Percentiles rank a stretch among this genome's conserved stretches.
These are phyloP conservation scores for Tigriopus californicus DNA, from an alignment of 2,888 invertebrate genomes.

Conservation along the genomic window DNA sequence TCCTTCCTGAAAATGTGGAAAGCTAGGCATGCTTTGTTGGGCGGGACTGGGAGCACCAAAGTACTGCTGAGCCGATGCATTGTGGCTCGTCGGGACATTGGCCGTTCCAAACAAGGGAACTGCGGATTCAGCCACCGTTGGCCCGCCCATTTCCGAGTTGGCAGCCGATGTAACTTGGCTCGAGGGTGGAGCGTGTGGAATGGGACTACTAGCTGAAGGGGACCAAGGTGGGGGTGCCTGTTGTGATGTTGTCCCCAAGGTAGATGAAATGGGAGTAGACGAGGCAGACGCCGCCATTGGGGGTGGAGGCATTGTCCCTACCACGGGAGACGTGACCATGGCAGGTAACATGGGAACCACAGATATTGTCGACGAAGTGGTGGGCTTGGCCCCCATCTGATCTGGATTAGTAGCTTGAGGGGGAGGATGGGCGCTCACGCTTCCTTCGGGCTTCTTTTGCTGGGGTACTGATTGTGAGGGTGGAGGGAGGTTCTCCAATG, in stretches of 20 bases:
- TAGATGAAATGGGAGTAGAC: background rate
- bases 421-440: background rate
- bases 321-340: slow-evolving; percentile 7
- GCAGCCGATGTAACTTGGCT: background rate
- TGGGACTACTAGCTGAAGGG: background rate
- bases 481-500: slow-evolving; percentile 27
- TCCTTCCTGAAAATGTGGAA: too few species aligned
- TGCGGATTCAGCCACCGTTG: background rate
- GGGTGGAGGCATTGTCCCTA: slow-evolving; percentile 3
- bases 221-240: background rate
- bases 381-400: background rate
- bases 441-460: background rate
- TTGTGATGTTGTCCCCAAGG: background rate
- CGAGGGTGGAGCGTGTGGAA: background rate
- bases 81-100: too few species aligned
- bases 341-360: slow-evolving; percentile 1
- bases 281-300: background rate
- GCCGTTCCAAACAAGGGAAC: too few species aligned
- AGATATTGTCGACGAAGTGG: background rate
- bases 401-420: background rate
- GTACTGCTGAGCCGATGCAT: too few species aligned
- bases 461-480: background rate
- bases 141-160: background rate
- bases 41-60: too few species aligned
- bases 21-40: too few species aligned